Evolutionary conservation across 2,113 vertebrate genomes (phyloP).

Genomic region (Gavia stellata): DNA sequence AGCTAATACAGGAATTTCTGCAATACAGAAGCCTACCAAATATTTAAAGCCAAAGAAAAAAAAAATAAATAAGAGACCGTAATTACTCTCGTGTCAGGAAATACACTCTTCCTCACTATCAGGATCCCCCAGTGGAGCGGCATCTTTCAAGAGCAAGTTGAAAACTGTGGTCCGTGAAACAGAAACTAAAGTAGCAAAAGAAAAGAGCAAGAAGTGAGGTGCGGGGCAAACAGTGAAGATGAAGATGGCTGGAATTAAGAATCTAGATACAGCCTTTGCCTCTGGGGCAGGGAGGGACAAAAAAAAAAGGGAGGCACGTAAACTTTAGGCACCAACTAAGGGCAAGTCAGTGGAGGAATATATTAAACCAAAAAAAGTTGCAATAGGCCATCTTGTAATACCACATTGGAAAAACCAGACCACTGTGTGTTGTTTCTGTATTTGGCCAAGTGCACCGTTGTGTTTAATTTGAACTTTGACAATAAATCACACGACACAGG

Average conservation of each 20-base stretch:
- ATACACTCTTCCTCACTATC: neutral
- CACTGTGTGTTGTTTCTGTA: neutral
- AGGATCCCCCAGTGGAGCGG: neutral
- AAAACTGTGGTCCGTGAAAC: neutral
- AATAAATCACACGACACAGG: neutral
- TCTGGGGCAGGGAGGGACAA: neutral
- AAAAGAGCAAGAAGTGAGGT: neutral
- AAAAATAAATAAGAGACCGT: neutral
- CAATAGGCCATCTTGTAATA: neutral
- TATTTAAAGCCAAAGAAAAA: neutral
- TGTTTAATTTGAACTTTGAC: constrained; percentile 11
- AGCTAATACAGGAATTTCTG: neutral
- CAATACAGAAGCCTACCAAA: neutral
- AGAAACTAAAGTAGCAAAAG: neutral
- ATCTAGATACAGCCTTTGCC: neutral
- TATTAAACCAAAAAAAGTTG: neutral
- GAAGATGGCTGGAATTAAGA: neutral
- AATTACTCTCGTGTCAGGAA: neutral
- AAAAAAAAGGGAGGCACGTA: neutral
- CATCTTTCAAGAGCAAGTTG: neutral
- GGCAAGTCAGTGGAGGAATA: neutral
- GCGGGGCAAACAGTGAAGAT: neutral
- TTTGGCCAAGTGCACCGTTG: neutral
- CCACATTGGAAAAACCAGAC: neutral
- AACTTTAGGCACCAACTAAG: neutral